phyloP scores from a whole-genome alignment of 2,797 vertebrate species.

The Trematomus bernacchii region DNA sequence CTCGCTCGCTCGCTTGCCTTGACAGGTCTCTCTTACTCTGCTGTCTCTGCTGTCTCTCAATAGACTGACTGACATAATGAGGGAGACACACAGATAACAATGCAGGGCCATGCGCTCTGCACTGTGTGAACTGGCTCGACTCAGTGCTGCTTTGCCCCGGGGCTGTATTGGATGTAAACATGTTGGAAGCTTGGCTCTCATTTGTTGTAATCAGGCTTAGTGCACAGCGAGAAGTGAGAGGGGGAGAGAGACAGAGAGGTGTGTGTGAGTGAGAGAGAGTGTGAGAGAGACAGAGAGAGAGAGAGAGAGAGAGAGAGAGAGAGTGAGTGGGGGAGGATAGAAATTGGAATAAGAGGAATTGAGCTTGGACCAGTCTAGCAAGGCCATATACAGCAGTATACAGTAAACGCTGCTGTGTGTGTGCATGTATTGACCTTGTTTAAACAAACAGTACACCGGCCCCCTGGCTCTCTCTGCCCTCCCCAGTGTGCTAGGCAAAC shows the following conservation, averaged over 20 bases:
- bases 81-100: constrained; percentile 44
- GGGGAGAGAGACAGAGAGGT: constrained; percentile 7
- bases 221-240: constrained; percentile 54
- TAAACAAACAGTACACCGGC: constrained; percentile 85
- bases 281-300: neutral
- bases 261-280: neutral
- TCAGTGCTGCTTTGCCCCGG: constrained; percentile 63
- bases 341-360: constrained; percentile 59
- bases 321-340: constrained; percentile 51
- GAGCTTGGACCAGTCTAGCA: constrained; percentile 65
- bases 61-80: constrained; percentile 33
- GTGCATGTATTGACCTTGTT: constrained; percentile 83
- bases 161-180: constrained; percentile 82
- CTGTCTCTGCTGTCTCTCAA: constrained; percentile 37
- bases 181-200: constrained; percentile 63
- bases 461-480: constrained; percentile 81
- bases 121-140: constrained; percentile 62
- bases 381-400: constrained; percentile 82
- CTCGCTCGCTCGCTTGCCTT: neutral
- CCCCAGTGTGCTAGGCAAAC: constrained; percentile 82
- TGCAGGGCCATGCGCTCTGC: constrained; percentile 41
- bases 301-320: neutral
- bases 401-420: constrained; percentile 69
- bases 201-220: constrained; percentile 77
- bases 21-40: constrained; percentile 3